Base-by-base conservation (phyloP, 2,888 invertebrate species). In the Enchytraeus crypticus region DNA sequence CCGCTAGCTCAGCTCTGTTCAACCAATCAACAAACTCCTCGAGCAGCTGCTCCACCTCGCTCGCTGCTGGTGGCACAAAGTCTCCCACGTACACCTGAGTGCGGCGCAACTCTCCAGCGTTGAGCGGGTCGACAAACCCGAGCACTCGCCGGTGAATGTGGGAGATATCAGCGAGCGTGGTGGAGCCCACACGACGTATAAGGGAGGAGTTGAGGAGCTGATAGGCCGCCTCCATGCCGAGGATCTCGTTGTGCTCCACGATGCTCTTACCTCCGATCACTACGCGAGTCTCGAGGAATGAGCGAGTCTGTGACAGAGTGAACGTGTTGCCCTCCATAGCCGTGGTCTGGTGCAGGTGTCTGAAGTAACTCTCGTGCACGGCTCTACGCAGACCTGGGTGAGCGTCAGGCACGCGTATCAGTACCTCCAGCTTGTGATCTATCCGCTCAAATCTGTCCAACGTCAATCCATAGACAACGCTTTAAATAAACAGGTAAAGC, bases 281-380 rank as follows among this genome's bases (percentile, higher is more conserved):
- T 66, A 83, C 84, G 49, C 88, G 84, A 0, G 95, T 96, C 80
- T 97, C 96, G 27, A 97, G 83, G 64, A 97, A 86, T 61, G 88
- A 88, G 67, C 93, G 84, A 0, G 96, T 90, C 78, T 97, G 92
- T 27, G 88, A 86, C 47, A 97, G 82, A 2, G 90, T 89, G 88
- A 98, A 90, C 0, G 96, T 96, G 75, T 97, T 97, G 0, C 96
- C 96, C 81, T 97, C 97, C 67, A 97, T 92, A 29, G 91, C 96
- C 26, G 92, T 93, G 0, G 95, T 92, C 75, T 97, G 96, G 79
- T 95, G 93, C 65, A 97, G 92, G 75, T 96, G 92, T 68, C 83
- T 80, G 77, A 92, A 95, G 78, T 95, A 97, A 1, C 92, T 92
- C 79, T 96, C 95, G 75, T 89, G 90, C 74, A 93, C 93, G 3